Evolutionary conservation across 2,113 vertebrate species (phyloP).

Genomic region (Oceanites oceanicus): DNA sequence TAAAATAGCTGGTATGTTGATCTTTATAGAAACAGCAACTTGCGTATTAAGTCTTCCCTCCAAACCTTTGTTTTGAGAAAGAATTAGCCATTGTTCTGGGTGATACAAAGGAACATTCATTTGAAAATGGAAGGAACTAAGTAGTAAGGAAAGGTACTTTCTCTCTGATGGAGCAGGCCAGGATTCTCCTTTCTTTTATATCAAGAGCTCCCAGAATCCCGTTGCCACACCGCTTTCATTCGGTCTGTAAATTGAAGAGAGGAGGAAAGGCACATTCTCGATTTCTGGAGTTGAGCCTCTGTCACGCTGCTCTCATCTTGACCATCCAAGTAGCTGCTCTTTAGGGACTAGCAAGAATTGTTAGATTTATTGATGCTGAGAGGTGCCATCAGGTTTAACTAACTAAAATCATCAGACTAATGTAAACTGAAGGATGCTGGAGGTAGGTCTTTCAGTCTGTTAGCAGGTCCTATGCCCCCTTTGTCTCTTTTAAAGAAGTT

Average conservation of each 20-base stretch:
- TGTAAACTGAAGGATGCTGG: neutral
- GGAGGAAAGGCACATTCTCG: rapidly evolving
- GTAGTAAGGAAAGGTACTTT: neutral
- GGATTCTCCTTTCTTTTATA: neutral
- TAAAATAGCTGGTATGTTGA: neutral
- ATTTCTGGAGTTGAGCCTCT: neutral
- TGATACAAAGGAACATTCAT: neutral
- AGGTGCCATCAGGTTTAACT: neutral
- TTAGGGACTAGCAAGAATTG: neutral
- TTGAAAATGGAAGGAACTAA: neutral
- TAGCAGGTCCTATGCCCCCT: neutral
- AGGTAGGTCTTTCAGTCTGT: neutral
- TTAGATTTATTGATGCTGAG: neutral
- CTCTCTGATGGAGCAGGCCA: neutral
- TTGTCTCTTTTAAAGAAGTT: neutral
- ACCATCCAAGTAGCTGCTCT: neutral
- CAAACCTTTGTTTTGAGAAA: neutral
- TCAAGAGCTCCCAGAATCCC: neutral
- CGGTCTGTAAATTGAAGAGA: neutral
- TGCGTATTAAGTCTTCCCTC: neutral
- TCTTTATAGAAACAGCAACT: neutral
- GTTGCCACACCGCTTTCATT: neutral
- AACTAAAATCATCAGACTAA: neutral
- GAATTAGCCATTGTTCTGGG: neutral
- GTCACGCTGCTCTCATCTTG: neutral